Conservation (phyloP, 2,113 vertebrate species). For the Ascaphus truei region DNA sequence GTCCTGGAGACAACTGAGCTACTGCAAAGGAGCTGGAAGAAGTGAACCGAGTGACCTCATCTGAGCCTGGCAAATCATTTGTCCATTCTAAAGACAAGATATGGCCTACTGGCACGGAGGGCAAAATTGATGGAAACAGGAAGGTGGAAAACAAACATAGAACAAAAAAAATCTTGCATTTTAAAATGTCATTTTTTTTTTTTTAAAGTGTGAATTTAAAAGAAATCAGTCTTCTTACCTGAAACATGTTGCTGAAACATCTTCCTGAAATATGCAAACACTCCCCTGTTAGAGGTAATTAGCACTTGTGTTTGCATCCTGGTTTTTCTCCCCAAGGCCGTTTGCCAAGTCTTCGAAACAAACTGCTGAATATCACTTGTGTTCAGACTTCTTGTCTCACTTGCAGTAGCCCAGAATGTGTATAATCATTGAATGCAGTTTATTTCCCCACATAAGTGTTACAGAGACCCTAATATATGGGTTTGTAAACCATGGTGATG, state of each 20-base stretch:
- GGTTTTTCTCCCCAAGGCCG: neutral
- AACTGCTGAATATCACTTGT: neutral
- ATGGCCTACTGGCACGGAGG: too few relatives aligned
- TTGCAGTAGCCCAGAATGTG: slow-evolving; percentile 27
- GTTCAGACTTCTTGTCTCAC: slow-evolving; percentile 16
- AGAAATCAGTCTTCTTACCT: slow-evolving; percentile 8
- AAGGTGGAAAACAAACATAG: too few relatives aligned
- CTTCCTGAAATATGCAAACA: neutral
- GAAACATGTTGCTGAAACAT: neutral
- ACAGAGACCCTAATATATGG: too few relatives aligned
- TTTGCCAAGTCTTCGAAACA: slow-evolving; percentile 2
- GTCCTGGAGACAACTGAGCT: slow-evolving; percentile 15
- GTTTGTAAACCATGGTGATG: too few relatives aligned
- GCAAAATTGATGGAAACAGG: too few relatives aligned
- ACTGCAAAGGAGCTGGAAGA: slow-evolving; percentile 30
- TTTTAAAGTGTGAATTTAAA: too few relatives aligned
- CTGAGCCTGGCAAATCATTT: neutral
- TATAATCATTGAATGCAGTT: too few relatives aligned
- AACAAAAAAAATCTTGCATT: too few relatives aligned
- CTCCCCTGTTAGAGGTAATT: neutral
- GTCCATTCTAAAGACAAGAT: too few relatives aligned
- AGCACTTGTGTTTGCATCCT: neutral
- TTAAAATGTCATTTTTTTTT: too few relatives aligned
- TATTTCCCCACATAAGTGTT: too few relatives aligned
- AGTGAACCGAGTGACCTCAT: slow-evolving; percentile 3